These are phyloP conservation scores for Anoplolepis gracilipes DNA, from an alignment of 1,140 invertebrate species.

Conservation along the genomic window DNA sequence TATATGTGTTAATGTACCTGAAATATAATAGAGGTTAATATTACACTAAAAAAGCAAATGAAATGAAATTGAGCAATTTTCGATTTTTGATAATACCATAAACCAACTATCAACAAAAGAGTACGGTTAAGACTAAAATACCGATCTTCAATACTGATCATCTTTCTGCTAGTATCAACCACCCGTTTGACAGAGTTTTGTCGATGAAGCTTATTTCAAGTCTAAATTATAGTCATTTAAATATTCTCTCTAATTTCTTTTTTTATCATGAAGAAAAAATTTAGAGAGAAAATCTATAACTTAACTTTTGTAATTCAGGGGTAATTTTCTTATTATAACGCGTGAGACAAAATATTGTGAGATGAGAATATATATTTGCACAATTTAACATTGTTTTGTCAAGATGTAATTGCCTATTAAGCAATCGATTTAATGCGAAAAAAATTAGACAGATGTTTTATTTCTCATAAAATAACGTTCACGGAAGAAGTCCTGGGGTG, in stretches of 20 bases:
- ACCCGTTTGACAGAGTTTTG: background rate
- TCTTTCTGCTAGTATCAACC: background rate
- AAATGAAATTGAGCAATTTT: background rate
- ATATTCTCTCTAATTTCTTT: background rate
- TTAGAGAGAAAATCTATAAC: background rate
- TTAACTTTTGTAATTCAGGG: background rate
- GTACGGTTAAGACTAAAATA: background rate
- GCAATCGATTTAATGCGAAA: background rate
- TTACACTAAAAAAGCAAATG: background rate
- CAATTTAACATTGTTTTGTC: background rate
- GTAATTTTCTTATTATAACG: background rate
- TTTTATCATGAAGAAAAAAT: background rate
- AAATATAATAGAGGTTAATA: background rate
- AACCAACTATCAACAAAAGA: background rate
- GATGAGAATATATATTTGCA: background rate
- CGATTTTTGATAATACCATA: conserved; percentile 23
- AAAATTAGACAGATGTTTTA: background rate
- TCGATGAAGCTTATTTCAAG: background rate
- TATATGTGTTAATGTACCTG: too few relatives aligned
- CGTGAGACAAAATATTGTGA: background rate
- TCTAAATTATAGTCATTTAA: too few relatives aligned
- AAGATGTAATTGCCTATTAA: background rate
- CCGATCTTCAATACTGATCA: background rate
- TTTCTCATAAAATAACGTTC: background rate
- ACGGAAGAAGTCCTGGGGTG: background rate